Evolutionary conservation across 2,113 vertebrate genomes (phyloP).

Genomic region (Coturnix japonica): DNA sequence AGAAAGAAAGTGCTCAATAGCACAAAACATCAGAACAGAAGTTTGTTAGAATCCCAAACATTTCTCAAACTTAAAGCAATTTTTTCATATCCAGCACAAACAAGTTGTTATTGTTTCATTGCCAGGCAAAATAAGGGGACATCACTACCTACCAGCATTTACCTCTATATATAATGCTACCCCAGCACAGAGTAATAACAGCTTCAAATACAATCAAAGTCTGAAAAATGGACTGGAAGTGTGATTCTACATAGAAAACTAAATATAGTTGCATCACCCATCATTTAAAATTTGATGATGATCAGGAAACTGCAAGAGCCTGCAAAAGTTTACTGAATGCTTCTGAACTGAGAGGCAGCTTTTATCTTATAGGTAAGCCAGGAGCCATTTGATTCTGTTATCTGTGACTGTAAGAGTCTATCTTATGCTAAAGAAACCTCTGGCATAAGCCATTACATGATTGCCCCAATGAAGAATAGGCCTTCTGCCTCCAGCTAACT

Average conservation of each 20-base stretch:
- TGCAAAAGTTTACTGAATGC: not conserved
- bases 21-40: not conserved
- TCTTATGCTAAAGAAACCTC: not conserved
- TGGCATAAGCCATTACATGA: not conserved
- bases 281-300: not conserved
- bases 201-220: not conserved
- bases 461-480: not conserved
- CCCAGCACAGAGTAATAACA: not conserved
- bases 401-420: not conserved
- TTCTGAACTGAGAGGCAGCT: not conserved
- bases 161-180: not conserved
- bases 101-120: not conserved
- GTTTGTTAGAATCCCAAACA: fast-evolving
- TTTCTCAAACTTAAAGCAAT: not conserved
- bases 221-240: not conserved
- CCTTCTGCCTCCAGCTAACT: not conserved
- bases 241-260: not conserved
- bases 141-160: not conserved
- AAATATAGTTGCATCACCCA: not conserved
- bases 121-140: not conserved
- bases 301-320: not conserved
- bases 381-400: not conserved
- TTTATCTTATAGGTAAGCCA: not conserved
- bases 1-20: not conserved
- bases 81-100: not conserved